A percentile compares a stretch with the other conserved stretches of the same genome.
Evolutionary conservation across 2,888 invertebrate species (phyloP).

Genomic region (Deroplatys truncata): DNA sequence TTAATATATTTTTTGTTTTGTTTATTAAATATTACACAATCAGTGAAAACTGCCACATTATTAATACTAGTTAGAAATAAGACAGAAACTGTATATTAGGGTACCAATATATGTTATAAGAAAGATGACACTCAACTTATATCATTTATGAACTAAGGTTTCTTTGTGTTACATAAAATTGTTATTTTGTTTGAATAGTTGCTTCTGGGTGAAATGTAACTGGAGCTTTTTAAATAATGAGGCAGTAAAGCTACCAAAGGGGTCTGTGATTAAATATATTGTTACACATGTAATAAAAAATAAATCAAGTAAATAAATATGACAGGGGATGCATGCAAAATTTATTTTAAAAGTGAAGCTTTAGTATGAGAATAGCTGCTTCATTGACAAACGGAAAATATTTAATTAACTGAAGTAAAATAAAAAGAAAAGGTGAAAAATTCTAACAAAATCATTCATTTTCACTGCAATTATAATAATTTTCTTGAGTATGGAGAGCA

Average conservation of each 20-base stretch:
- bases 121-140: background rate
- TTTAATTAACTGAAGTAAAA: too few species aligned
- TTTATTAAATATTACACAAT: background rate
- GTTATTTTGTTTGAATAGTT: background rate
- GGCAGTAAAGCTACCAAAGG: background rate
- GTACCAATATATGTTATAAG: background rate
- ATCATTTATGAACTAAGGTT: background rate
- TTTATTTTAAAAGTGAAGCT: background rate
- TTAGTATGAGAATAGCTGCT: background rate
- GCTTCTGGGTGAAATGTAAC: background rate
- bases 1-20: background rate
- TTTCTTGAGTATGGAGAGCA: too few species aligned
- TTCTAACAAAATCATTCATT: too few species aligned
- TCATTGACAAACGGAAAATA: too few species aligned
- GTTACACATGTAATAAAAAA: background rate
- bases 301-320: background rate
- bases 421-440: too few species aligned
- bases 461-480: too few species aligned
- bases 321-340: background rate
- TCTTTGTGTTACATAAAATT: background rate
- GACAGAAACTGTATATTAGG: background rate
- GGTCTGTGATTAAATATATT: background rate
- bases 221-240: background rate
- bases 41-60: background rate
- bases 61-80: background rate